A percentile compares a stretch with the other conserved stretches of the same genome.
Evolutionary conservation across 2,797 vertebrate genomes (phyloP).

Genomic region (Oreochromis mossambicus): DNA sequence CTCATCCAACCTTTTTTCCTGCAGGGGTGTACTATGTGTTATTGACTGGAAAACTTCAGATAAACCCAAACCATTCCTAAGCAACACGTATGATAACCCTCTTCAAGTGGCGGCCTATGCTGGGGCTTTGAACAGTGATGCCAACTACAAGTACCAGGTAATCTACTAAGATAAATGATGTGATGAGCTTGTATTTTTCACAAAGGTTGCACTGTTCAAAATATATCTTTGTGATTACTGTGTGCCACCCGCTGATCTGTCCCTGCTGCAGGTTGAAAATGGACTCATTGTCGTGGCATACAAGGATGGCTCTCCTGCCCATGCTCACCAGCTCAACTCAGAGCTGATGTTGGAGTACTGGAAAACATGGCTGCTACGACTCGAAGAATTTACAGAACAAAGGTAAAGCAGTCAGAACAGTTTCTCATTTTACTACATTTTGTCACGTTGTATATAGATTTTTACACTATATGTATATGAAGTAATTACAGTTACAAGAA

Average conservation of each 20-base stretch:
- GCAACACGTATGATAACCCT: constrained; percentile 93
- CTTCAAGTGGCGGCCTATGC: constrained; percentile 92
- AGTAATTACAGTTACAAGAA: background rate
- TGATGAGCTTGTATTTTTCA: background rate
- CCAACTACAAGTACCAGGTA: constrained; percentile 91
- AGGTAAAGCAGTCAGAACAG: constrained; percentile 31
- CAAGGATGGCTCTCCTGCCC: constrained; percentile 89
- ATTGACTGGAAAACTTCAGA: constrained; percentile 99
- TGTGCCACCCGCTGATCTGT: background rate
- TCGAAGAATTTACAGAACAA: constrained; percentile 82
- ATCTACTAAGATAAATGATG: background rate
- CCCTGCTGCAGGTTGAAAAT: constrained; percentile 79
- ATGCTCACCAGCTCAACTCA: constrained; percentile 82
- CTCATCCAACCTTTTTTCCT: background rate
- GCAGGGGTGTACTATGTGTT: constrained; percentile 86
- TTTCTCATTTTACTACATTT: background rate
- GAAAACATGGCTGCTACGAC: constrained; percentile 87
- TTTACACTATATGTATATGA: background rate
- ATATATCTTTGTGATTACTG: background rate
- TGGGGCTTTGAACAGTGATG: constrained; percentile 89
- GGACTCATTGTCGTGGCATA: constrained; percentile 95
- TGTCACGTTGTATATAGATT: background rate
- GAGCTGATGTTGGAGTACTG: constrained; percentile 84
- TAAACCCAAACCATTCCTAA: constrained; percentile 86
- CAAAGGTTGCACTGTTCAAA: background rate